Evolutionary conservation across 1,140 invertebrate species (phyloP), one percentile per base, ranked within the genome.

Genomic region (Zaprionus capensis): DNA sequence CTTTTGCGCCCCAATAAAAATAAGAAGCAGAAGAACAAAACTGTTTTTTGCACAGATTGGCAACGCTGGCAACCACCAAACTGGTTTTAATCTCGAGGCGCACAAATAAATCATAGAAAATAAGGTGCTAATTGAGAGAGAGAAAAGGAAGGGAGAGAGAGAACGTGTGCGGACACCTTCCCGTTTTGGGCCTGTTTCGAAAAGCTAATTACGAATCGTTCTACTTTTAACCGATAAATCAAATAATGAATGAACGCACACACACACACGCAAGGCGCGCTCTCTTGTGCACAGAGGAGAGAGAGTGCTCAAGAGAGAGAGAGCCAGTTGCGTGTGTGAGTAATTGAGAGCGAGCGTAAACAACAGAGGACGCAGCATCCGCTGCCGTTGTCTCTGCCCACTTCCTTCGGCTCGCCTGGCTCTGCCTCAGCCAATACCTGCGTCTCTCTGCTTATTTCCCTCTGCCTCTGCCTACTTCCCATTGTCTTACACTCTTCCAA

Each of bases 171-270:
- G 41, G 17, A 20, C 51, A n/a, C 36, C 46, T 66, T 65, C 51
- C 62, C 38, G 46, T 57, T 80, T 71, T 76, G 76, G 74, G 55
- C 78, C 79, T 80, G 70, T 76, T 86, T 68, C 49, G 69, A 80
- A 68, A 41, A 24, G 44, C 61, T 63, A 65, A 76, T 76, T 76
- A 65, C 61, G 46, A 71, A 76, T 59, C 67, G 72, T 76, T 76
- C 73, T 72, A 76, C 74, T 72, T 66, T 72, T 22, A 55, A 22
- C 56, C 72, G 62, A 80, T 87, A 87, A 87, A 87, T 87, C 82
- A 86, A 87, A 77, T 80, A 80, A 80, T 82, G 80, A 86, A 86
- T 87, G 83, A 80, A 71, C 68, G 58, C 38, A 53, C 65, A 28
- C 51, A 61, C 51, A 44, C 31, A 31, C 0, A 34, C 3, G 9